A percentile compares a stretch with the other conserved stretches of the same genome.
Conservation (phyloP, 2,113 vertebrate species). For the Hypocryptadius cinnamomeus region DNA sequence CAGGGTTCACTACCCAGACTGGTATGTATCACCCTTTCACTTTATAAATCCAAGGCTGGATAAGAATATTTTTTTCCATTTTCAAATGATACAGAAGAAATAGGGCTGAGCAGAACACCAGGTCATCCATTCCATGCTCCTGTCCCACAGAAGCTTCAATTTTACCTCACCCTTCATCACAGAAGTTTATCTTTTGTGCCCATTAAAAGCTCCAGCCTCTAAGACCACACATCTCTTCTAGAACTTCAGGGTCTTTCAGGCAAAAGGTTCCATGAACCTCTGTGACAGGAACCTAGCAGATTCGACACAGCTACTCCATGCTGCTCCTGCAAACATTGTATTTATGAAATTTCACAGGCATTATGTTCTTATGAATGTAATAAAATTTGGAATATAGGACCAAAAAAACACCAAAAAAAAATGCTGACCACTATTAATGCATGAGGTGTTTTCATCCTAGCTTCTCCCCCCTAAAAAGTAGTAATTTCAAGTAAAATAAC, state of each 20-base stretch:
- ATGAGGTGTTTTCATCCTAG: background rate
- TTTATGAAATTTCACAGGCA: background rate
- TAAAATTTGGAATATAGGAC: background rate
- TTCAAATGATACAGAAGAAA: background rate
- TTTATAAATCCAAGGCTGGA: background rate
- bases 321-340: background rate
- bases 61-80: background rate
- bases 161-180: background rate
- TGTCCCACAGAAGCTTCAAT: background rate
- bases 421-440: background rate
- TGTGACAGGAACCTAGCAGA: background rate
- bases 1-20: background rate
- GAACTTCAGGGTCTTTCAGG: background rate
- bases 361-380: background rate
- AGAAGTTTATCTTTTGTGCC: background rate
- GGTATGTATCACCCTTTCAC: rapidly evolving
- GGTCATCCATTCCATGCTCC: background rate
- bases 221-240: background rate
- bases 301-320: background rate
- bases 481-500: background rate
- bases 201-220: background rate
- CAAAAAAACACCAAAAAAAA: background rate
- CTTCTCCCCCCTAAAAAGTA: background rate
- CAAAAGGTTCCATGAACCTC: background rate
- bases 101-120: background rate